Evolutionary conservation across 2,113 vertebrate genomes (phyloP).

Genomic region (Echinops telfairi): DNA sequence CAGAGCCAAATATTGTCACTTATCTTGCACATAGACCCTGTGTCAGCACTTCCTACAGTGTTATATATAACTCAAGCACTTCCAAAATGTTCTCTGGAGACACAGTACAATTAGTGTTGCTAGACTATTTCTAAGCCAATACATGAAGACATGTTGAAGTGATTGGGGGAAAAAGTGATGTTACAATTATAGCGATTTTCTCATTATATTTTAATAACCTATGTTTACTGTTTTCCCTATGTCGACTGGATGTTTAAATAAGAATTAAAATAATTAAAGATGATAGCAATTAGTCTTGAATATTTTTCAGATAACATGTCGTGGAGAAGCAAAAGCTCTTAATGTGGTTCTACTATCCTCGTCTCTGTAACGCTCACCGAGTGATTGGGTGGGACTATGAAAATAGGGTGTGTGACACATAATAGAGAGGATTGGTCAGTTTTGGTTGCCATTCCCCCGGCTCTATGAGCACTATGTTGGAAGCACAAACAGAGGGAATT

Average conservation of each 20-base stretch:
- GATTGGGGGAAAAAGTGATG: background rate
- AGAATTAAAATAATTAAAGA: background rate
- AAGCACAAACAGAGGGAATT: too few species aligned
- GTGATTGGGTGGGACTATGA: too few species aligned
- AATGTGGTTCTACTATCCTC: too few species aligned
- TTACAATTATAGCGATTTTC: slow-evolving; percentile 32
- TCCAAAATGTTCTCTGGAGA: slow-evolving; percentile 32
- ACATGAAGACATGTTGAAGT: background rate
- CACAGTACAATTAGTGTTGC: background rate
- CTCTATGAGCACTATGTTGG: too few species aligned
- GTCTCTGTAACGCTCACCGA: too few species aligned
- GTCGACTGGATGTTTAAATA: background rate
- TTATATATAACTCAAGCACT: background rate
- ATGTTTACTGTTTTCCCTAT: background rate
- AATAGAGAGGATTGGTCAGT: too few species aligned
- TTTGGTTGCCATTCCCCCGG: too few species aligned
- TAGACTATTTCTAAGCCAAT: slow-evolving; percentile 26
- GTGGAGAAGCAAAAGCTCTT: too few species aligned
- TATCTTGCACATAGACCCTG: background rate
- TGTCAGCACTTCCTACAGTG: background rate
- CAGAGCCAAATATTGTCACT: background rate
- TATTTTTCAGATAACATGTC: too few species aligned
- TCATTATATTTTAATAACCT: background rate
- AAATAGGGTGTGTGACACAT: too few species aligned
- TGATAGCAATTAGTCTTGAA: too few species aligned